Conservation (phyloP, 2,113 vertebrate genomes). For the Misgurnus mizolepis region DNA sequence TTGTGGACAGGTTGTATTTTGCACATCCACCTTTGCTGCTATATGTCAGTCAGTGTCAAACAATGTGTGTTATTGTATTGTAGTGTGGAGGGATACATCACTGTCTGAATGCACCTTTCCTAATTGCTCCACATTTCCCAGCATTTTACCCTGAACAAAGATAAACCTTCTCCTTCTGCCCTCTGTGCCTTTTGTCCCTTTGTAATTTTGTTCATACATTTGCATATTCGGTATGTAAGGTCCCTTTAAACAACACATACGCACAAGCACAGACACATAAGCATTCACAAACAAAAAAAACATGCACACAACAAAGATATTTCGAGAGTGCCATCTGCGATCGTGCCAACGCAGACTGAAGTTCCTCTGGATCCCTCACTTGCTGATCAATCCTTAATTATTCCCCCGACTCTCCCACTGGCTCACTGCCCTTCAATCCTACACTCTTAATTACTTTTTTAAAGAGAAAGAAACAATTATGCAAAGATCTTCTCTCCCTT, state of each 20-base stretch:
- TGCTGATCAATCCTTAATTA: slow-evolving; percentile 67
- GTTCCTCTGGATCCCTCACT: slow-evolving; percentile 59
- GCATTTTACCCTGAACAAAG: slow-evolving; percentile 19
- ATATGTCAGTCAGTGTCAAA: slow-evolving; percentile 38
- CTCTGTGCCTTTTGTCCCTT: neutral
- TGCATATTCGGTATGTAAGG: neutral
- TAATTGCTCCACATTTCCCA: slow-evolving; percentile 47
- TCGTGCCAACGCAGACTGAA: slow-evolving; percentile 63
- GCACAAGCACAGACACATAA: neutral
- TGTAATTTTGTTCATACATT: neutral
- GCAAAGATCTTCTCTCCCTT: slow-evolving; percentile 55
- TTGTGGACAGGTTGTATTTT: slow-evolving; percentile 39
- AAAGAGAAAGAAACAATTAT: slow-evolving; percentile 74
- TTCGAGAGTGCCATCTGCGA: slow-evolving; percentile 72
- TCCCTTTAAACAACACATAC: slow-evolving; percentile 4
- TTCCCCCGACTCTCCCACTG: slow-evolving; percentile 59
- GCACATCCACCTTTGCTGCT: slow-evolving; percentile 20
- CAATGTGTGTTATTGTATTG: slow-evolving; percentile 29
- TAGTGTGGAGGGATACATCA: neutral
- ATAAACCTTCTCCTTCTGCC: too few relatives aligned
- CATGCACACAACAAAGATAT: slow-evolving; percentile 59
- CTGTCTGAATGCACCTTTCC: slow-evolving; percentile 37
- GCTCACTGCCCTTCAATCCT: slow-evolving; percentile 47
- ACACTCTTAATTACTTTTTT: slow-evolving; percentile 68
- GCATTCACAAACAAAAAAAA: slow-evolving; percentile 1